Evolutionary conservation across 2,888 invertebrate species (phyloP), one percentile per base, ranked within the genome.

Genomic region (Spilosoma lubricipeda): DNA sequence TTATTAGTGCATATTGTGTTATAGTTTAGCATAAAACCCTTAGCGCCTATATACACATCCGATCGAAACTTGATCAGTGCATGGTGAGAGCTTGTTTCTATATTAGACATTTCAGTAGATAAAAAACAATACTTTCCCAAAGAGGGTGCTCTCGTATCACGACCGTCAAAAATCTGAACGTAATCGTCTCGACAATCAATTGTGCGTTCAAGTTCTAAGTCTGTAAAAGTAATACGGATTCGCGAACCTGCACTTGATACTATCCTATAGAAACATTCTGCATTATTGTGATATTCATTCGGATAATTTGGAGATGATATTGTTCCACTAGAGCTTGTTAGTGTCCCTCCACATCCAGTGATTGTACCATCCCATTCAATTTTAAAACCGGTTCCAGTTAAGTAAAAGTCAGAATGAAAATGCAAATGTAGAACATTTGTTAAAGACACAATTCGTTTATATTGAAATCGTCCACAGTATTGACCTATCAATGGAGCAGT

Each of bases 251-350:
- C 94, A 78, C 97, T 97, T 0, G 97, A 97, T 3, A 96, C 95
- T 79, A 99, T 97, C 84, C 96, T 97, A 97, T 98, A 99, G 79
- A 97, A 96, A 90, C 99, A 99, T 89, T 98, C 97, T 0, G 97
- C 96, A 81, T 97, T 96, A 72, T 97, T 96, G 59, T 96, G 93
- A 89, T 98, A 99, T 0, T 96, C 92, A 81, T 97, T 96, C 0
- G 99, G 99, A 93, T 99, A 99, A 88, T 98, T 97, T 1, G 99
- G 99, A 0, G 99, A 99, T 15, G 97, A 96, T 82, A 99, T 97
- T 3, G 97, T 96, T 0, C 99, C 99, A 2, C 93, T 93, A 15
- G 97, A 96, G 56, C 97, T 94, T 0, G 95, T 97, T 66, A 99
- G 86, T 27, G 94, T 96, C 2, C 98, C 99, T 23, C 99, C 99